Base-by-base conservation (phyloP, 1,140 invertebrate genomes). In the Pseudomyrmex flavicornis region DNA sequence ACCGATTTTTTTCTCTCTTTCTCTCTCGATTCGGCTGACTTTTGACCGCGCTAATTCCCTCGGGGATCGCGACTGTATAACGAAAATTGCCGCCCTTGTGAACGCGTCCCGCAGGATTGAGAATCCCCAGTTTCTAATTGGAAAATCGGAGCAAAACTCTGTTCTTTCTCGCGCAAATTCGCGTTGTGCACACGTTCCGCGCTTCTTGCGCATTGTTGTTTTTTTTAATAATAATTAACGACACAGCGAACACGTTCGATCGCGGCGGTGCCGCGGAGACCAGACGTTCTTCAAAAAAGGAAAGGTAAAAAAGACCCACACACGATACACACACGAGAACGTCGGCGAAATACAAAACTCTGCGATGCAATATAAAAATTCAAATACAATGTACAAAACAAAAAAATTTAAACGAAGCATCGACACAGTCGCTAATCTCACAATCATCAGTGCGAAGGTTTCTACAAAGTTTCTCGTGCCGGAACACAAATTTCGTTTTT, bases 321-420 rank as follows among this genome's bases (percentile, higher is more conserved):
- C 20, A 35, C 8, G 12, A 46, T n/a, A 0, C 17, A 9, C 35
- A 4, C 48, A 48, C 17, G 44, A 59, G 75, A 58, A 79, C 52
- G 52, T 52, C 52, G 17, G 62, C 52, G 12, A n/a, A 8, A 22
- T 15, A 5, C 48, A 12, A 50, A n/a, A 10, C 26, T 59, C 54
- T 70, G 66, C 76, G 66, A 80, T 58, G 44, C 76, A 59, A 79
- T 80, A 70, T 70, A 70, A 70, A 35, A 61, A 26, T 17, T 8
- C 20, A 80, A 72, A 22, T 22, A 80, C 48, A 80, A 80, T 69
- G 46, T 22, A 62, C 20, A 13, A 59, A 80, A 35, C 35, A 0
- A 80, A 70, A 50, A 72, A 70, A n/a, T n/a, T 80, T 20, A 80
- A 59, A 80, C 44, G 66, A 80, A 80, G 76, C 76, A 15, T 79